Base-by-base conservation (phyloP, 2,888 invertebrate genomes). In the Drosophila borborema region DNA sequence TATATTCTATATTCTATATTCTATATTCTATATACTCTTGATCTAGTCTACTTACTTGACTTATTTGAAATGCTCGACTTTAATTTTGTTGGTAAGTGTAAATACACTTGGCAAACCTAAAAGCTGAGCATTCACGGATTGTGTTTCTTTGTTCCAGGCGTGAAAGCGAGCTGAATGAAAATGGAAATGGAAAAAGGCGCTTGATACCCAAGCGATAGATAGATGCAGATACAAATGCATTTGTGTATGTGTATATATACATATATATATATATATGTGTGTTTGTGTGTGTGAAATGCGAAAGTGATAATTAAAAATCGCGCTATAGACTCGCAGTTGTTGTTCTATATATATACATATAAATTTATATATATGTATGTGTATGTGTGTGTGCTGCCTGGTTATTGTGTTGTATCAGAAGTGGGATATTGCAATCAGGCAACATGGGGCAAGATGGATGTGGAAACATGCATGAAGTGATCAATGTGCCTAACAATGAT, bases 231-330 rank as follows among this genome's bases (percentile, higher is more conserved):
- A 54, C 46, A 45, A 56, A 56, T 56, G 28, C 41, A 10, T 8
- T n/a, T 60, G 18, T n/a, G 16, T 38, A 31, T 18, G 51, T 53
- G 14, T 54, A 34, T 58, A 16, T 56, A 40, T 40, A 51, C 48
- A n/a, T 54, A 34, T 58, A 16, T 56, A 40, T 46, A 8, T 62
- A 72, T 81, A 59, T 46, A 10, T 60, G 9, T 46, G 20, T 60
- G n/a, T 23, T 20, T 48, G 28, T 54, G 46, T 46, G 4, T 63
- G 78, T 81, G 69, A 78, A 80, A 66, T 81, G 74, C 77, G 86
- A 88, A 86, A 86, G 90, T 86, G 88, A 86, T 86, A 86, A 86
- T 86, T 86, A 86, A 86, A 86, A 86, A 90, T 82, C 76, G 82
- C 80, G 77, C 83, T 68, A 79, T 84, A 80, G 82, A 82, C 72